Evolutionary conservation across 2,113 vertebrate species (phyloP), one percentile per base, ranked within the genome.

Genomic region (Eleginops maclovinus): DNA sequence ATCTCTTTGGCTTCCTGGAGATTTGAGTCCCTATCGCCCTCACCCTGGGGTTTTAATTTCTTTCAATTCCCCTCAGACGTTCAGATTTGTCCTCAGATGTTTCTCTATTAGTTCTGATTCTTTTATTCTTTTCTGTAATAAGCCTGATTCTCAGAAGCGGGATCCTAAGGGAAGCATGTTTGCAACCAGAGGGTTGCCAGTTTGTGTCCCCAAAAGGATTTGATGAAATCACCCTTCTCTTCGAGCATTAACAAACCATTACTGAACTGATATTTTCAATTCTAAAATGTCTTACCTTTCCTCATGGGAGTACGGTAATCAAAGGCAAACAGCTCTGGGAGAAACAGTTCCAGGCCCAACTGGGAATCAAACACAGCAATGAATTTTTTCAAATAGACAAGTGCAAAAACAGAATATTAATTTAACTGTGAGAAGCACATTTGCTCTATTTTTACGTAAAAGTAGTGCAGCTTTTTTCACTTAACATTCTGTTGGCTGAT

Each of bases 341-440:
- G 56, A 43, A 14, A 16, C 31, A 26, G 26, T 17, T 16, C 14
- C 61, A 22, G 44, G 1, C 1, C 50, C 40, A 36, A 22, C 17
- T 24, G 24, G 19, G 49, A 36, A 9, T 16, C 17, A 26, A 62
- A 4, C 17, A 46, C 14, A 46, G 31, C 8, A 50, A 17, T 9
- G 0, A 2, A 31, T 51, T n/a, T 19, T n/a, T 71, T 26, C 54
- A 11, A 64, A 44, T 9, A 19, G 44, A 50, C 26, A 41, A 16
- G 56, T 14, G 26, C 53, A 3, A 24, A 24, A 75, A 58, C 26
- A 75, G 10, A 22, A 49, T 40, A 47, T 49, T 15, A 41, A 41
- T 24, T 49, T 13, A 41, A 75, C 54, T 28, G 17, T 60, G 11
- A n/a, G 22, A 51, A 31, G 26, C 24, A 55, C 55, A 24, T 77